Evolutionary conservation across 2,888 invertebrate genomes (phyloP), one percentile per base, ranked within the genome.

Genomic region (Apotomis turbidana): DNA sequence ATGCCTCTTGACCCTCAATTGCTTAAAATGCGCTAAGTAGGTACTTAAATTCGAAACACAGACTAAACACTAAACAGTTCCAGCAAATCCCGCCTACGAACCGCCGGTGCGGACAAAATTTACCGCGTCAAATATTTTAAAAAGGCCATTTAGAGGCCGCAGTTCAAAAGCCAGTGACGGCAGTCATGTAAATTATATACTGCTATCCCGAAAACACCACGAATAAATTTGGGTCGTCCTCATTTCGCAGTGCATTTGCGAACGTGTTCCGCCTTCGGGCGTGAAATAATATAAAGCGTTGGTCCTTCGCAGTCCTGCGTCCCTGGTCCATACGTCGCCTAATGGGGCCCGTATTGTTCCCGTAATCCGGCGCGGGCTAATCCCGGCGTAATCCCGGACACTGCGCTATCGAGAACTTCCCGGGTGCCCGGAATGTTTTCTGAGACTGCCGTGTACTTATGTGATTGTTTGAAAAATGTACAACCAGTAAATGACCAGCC

Each of bases 341-440:
- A 74, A 73, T 82, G 79, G 81, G 76, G 80, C 75, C 80, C 79
- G 80, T 83, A 87, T 86, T 87, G 85, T 86, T 79, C 63, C 66
- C 41, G 51, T 58, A 72, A 72, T 72, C 72, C 72, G n/a, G 58
- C 15, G 60, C 60, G 46, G 46, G 44, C 60, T 60, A 60, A 60
- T 51, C 57, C 70, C 41, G 57, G 70, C 60, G 49, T 59, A 60
- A 73, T 60, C 68, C 70, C 13, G 63, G 51, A 38, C 64, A 49
- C 54, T 52, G 58, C 44, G 44, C 49, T 57, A 71, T 68, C 62
- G 67, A 67, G 41, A 55, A 61, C 46, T 38, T 71, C 52, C 12
- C 36, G 46, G 38, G 5, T 8, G 57, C 57, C 57, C 12, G 57
- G 36, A 57, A 38, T 41, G 13, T 59, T 59, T 41, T 38, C 36